Percentiles rank a stretch among this genome's conserved stretches.
phyloP scores from a whole-genome alignment of 2,113 vertebrate species.

The Lepus europaeus region DNA sequence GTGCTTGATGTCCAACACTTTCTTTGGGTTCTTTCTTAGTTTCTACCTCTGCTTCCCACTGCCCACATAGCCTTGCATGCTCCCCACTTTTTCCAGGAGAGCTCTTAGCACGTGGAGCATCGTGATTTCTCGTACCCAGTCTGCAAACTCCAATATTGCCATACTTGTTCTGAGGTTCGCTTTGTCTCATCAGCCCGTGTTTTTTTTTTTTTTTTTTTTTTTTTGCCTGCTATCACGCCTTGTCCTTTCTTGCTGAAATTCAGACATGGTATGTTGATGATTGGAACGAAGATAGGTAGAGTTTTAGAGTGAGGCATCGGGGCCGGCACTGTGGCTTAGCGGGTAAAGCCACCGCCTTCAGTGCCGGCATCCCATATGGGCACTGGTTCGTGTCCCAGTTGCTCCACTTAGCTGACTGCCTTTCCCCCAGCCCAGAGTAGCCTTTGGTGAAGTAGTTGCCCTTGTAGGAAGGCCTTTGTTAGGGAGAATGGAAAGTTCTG shows the following conservation, averaged over 20 bases:
- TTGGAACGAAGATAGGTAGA: background rate
- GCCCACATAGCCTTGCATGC: background rate
- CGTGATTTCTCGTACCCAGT: background rate
- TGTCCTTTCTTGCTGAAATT: background rate
- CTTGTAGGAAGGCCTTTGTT: background rate
- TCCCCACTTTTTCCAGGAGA: background rate
- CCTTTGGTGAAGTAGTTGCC: background rate
- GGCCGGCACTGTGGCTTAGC: too few species aligned
- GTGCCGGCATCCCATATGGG: too few species aligned
- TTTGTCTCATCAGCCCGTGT: background rate
- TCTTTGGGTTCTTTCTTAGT: background rate
- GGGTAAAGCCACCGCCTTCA: too few species aligned
- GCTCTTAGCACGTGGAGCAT: background rate
- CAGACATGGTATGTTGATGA: background rate
- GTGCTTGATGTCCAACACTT: conserved; percentile 2
- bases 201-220: background rate
- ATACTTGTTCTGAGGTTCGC: background rate
- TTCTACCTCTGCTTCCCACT: background rate
- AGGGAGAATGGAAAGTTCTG: background rate
- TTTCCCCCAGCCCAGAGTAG: background rate
- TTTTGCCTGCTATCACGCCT: background rate
- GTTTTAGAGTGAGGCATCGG: background rate
- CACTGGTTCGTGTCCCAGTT: too few species aligned
- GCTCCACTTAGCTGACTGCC: too few species aligned
- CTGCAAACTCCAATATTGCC: background rate